A percentile compares a stretch with the other conserved stretches of the same genome.
These are phyloP conservation scores for Ichneumoninae sp. DNA, from an alignment of 2,888 invertebrate species.

Conservation along the genomic window DNA sequence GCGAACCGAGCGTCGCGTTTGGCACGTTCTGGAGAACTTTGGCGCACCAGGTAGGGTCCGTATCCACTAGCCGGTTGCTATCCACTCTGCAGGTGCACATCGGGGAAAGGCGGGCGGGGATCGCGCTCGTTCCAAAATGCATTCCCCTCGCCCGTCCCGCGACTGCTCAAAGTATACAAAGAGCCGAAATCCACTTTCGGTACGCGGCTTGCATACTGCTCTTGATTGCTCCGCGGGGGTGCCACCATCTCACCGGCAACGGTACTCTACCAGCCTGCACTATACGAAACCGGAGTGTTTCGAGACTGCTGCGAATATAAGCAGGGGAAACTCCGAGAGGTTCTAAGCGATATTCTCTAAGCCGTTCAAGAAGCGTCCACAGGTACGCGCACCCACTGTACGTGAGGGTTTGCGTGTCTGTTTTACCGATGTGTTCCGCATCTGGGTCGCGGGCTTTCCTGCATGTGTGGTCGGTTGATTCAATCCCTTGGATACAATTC, in stretches of 20 bases:
- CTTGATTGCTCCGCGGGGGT: constrained; percentile 59
- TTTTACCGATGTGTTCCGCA: background rate
- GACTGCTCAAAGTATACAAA: constrained; percentile 62
- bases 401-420: background rate
- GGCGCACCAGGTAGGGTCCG: constrained; percentile 23
- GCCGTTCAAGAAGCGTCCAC: background rate
- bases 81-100: constrained; percentile 11
- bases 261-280: background rate
- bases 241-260: constrained; percentile 9
- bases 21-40: constrained; percentile 62
- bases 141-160: constrained; percentile 14
- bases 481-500: background rate
- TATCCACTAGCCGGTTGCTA: background rate
- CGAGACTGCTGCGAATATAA: constrained; percentile 27
- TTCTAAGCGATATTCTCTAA: constrained; percentile 30
- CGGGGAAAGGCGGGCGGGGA: constrained; percentile 20
- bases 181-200: constrained; percentile 64
- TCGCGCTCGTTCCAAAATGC: constrained; percentile 33
- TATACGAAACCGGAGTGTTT: constrained; percentile 6
- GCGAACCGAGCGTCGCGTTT: constrained; percentile 49
- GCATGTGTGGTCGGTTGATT: background rate
- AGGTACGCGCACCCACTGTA: background rate
- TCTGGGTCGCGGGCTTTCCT: constrained; percentile 18
- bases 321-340: constrained; percentile 1
- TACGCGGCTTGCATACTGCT: constrained; percentile 61